A percentile compares a stretch with the other conserved stretches of the same genome.
Conservation (phyloP, 1,140 invertebrate genomes). For the Zaprionus inermis region DNA sequence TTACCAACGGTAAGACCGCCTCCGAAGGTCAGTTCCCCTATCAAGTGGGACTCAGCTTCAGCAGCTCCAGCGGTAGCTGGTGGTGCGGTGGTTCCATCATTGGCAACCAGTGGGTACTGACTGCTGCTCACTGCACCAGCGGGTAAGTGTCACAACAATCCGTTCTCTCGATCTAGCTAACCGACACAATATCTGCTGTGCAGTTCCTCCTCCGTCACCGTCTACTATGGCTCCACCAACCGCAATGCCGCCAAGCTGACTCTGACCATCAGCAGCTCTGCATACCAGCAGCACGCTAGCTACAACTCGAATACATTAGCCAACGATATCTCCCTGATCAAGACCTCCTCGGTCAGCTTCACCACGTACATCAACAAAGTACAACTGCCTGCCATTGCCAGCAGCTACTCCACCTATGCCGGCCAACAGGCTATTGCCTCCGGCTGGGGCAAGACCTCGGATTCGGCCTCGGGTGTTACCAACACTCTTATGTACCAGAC, state of each 20-base stretch:
- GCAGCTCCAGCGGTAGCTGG: slow-evolving; percentile 64
- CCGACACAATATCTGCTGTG: too few relatives aligned
- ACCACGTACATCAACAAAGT: slow-evolving; percentile 37
- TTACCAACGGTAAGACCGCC: slow-evolving; percentile 72
- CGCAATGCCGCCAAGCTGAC: slow-evolving; percentile 49
- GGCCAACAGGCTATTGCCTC: slow-evolving; percentile 58
- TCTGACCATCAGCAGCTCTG: slow-evolving; percentile 37
- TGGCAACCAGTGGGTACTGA: slow-evolving; percentile 85
- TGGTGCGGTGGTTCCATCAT: slow-evolving; percentile 88
- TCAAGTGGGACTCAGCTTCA: slow-evolving; percentile 84
- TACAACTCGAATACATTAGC: slow-evolving; percentile 54
- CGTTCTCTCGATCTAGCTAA: too few relatives aligned
- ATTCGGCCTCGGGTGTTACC: slow-evolving; percentile 44
- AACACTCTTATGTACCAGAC: slow-evolving; percentile 35
- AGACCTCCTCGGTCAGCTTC: slow-evolving; percentile 29
- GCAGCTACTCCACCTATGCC: slow-evolving; percentile 57
- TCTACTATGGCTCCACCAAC: slow-evolving; percentile 57
- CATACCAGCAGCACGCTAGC: slow-evolving; percentile 42
- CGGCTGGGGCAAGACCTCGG: slow-evolving; percentile 65
- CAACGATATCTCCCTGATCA: slow-evolving; percentile 70
- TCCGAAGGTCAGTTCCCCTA: slow-evolving; percentile 85
- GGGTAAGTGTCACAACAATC: slow-evolving; percentile 34
- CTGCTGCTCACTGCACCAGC: slow-evolving; percentile 86
- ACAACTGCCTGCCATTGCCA: slow-evolving; percentile 38
- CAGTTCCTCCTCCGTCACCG: slow-evolving; percentile 59